Percentiles rank a stretch among this genome's conserved stretches.
phyloP scores from a whole-genome alignment of 1,140 invertebrate species.

The Lordiphosa stackelbergi region DNA sequence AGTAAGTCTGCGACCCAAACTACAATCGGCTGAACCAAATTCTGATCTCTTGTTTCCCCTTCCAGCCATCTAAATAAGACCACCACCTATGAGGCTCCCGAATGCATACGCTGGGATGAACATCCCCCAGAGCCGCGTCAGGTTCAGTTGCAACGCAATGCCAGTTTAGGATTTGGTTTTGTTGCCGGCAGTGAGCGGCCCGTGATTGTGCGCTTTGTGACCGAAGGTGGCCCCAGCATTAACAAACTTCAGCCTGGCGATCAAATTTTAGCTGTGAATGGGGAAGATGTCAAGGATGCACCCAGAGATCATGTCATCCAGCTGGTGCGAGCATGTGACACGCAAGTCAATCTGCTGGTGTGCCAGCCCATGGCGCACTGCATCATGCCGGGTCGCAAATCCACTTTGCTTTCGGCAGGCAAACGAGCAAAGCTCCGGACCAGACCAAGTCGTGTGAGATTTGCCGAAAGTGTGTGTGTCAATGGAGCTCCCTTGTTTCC shows the following conservation, averaged over 20 bases:
- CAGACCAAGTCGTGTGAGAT: conserved; percentile 90
- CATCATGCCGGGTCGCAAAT: conserved; percentile 84
- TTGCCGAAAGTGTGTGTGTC: conserved; percentile 91
- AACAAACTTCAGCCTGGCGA: conserved; percentile 92
- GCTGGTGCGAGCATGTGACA: conserved; percentile 88
- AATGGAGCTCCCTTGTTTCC: conserved; percentile 88
- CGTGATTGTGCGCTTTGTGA: conserved; percentile 92
- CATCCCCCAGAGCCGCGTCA: conserved; percentile 86
- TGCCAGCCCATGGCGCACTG: conserved; percentile 87
- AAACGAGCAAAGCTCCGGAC: conserved; percentile 89
- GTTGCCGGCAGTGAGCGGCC: conserved; percentile 94
- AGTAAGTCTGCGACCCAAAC: conserved; percentile 82
- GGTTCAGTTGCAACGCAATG: conserved; percentile 84
- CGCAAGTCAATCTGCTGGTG: conserved; percentile 86
- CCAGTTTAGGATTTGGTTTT: conserved; percentile 92
- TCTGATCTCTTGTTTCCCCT: neutral
- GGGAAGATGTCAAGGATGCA: conserved; percentile 90
- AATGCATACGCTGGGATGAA: conserved; percentile 80
- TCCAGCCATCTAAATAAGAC: conserved; percentile 92
- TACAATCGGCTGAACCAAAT: neutral
- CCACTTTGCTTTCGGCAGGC: conserved; percentile 89
- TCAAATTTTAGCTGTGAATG: conserved; percentile 92
- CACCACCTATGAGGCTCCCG: conserved; percentile 89
- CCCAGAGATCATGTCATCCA: conserved; percentile 93
- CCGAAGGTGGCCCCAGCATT: conserved; percentile 92